Conservation (phyloP, 2,113 vertebrate species). For the Illadopsis cleaveri region DNA sequence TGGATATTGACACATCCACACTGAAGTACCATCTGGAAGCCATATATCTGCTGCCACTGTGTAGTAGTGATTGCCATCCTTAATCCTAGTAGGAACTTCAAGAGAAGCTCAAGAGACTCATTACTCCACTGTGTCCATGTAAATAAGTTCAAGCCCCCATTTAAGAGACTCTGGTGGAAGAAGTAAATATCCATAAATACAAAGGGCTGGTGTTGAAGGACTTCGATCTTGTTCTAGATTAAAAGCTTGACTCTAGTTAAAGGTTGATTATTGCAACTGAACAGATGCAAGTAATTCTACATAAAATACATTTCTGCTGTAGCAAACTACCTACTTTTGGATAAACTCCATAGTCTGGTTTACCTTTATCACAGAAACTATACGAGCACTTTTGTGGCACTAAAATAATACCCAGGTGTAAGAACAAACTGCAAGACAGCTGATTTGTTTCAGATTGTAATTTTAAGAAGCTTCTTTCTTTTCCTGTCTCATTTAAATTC, state of each 20-base stretch:
- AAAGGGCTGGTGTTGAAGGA: background rate
- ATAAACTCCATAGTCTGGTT: background rate
- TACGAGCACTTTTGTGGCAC: background rate
- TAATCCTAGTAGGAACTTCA: background rate
- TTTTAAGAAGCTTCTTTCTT: background rate
- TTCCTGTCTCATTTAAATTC: background rate
- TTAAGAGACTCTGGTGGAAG: background rate
- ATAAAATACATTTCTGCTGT: background rate
- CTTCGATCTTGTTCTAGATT: background rate
- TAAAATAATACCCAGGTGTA: background rate
- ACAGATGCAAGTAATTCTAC: background rate
- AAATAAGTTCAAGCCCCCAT: background rate
- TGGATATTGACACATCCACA: background rate
- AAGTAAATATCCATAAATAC: background rate
- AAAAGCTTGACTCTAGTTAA: background rate
- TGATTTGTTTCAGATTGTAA: background rate
- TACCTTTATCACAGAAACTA: background rate
- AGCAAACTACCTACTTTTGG: background rate
- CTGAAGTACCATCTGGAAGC: slow-evolving; percentile 23
- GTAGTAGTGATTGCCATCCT: background rate
- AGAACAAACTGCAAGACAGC: background rate
- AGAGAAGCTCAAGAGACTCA: background rate
- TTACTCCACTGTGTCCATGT: background rate
- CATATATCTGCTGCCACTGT: background rate
- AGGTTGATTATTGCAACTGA: background rate